A percentile compares a stretch with the other conserved stretches of the same genome.
phyloP scores from a whole-genome alignment of 2,113 vertebrate genomes.

The Coracopsis vasa region DNA sequence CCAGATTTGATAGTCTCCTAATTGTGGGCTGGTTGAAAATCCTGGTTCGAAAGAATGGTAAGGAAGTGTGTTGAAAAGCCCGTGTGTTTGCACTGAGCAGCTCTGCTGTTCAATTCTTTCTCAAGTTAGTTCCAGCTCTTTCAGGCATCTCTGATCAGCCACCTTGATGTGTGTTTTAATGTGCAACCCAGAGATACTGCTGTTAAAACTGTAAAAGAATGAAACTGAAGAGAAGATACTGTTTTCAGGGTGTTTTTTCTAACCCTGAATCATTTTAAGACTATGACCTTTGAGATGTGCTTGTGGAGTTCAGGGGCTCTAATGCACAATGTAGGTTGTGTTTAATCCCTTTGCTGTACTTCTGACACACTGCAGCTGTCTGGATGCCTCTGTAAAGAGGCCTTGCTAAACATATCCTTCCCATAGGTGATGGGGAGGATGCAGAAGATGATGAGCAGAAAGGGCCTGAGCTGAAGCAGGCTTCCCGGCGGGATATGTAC shows the following conservation, averaged over 20 bases:
- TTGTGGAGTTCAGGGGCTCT: background rate
- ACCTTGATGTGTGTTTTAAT: background rate
- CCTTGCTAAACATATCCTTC: background rate
- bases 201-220: background rate
- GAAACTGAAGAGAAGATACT: background rate
- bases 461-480: conserved; percentile 95
- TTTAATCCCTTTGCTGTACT: background rate
- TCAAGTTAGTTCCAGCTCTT: background rate
- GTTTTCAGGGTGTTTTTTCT: background rate
- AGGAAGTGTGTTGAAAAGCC: background rate
- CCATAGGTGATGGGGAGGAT: conserved; percentile 80
- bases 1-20: background rate
- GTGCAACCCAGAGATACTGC: background rate
- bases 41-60: background rate
- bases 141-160: background rate
- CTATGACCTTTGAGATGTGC: background rate
- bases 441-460: conserved; percentile 92
- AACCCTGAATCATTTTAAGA: background rate
- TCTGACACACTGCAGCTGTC: background rate
- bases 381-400: background rate
- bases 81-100: background rate
- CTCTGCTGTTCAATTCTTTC: background rate
- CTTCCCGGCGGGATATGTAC: conserved; percentile 97
- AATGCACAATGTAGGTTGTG: background rate
- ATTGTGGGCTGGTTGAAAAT: background rate